Base-by-base conservation (phyloP, 2,797 vertebrate species). In the Cossypha polioptera region DNA sequence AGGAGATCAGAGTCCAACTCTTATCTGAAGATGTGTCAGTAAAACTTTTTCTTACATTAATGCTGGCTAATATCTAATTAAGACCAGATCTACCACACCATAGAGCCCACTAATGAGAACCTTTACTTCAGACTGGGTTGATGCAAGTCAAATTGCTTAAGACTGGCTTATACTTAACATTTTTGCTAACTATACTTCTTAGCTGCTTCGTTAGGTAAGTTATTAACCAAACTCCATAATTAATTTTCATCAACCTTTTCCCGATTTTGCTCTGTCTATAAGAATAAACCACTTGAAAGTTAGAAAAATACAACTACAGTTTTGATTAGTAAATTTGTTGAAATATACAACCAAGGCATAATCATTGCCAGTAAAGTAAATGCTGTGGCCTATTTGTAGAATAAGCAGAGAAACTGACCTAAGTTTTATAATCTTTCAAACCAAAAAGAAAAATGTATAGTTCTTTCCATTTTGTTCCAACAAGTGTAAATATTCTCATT, bases 361-460 rank as follows among this genome's bases (percentile, higher is more conserved):
- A 66, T 22, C 5, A 0, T 45, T 43, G 20, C 33, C 40, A 9
- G 22, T 18, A 63, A 94, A 83, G 9, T 29, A 76, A 71, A 73
- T 16, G 4, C 42, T 69, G 21, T 22, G 53, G 17, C 10, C 31
- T 59, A n/a, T 82, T 63, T 2, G 0, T 57, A 68, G 19, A 79
- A 55, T 5, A 50, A 55, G 48, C 10, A 54, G n/a, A 69, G 38
- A 78, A 61, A 14, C 1, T 8, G 9, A 48, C 4, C 8, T 54
- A 79, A n/a, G 5, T 43, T 61, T 68, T 61, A 50, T 45, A 19
- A 33, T 77, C 14, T 33, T 78, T 66, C 7, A 2, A 74, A 74
- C 5, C 0, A 24, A 35, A 18, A 47, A 33, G 7, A 48, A 53
- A 65, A 47, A 3, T 2, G 2, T 29, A 0, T 36, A 9, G 33